Percentiles rank a stretch among this genome's conserved stretches.
phyloP scores from a whole-genome alignment of 2,797 vertebrate genomes.

The Parauchenoglanis punctatus region DNA sequence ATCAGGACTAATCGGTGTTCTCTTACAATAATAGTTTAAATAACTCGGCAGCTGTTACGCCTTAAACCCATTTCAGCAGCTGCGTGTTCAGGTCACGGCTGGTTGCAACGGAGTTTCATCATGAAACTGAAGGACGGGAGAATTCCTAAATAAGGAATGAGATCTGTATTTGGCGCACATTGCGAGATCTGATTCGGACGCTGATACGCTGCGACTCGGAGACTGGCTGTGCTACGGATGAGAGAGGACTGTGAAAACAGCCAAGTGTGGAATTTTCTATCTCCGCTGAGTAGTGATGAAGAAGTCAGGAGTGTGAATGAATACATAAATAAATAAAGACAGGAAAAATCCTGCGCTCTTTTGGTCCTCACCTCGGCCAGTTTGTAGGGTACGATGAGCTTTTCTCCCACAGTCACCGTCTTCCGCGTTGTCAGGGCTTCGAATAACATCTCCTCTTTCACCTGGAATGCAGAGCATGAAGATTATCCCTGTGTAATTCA shows the following conservation, averaged over 20 bases:
- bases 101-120: constrained; percentile 18
- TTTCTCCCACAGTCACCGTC: constrained; percentile 95
- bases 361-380: constrained; percentile 84
- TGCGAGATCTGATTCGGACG: neutral
- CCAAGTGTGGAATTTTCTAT: neutral
- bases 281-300: no score
- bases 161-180: neutral
- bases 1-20: constrained; percentile 11
- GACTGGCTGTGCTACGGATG: neutral
- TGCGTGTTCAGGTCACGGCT: neutral
- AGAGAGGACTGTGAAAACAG: neutral
- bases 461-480: constrained; percentile 69
- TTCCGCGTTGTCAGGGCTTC: constrained; percentile 95
- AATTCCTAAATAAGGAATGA: constrained; percentile 47
- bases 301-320: neutral
- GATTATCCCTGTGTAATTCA: neutral
- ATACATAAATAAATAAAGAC: neutral
- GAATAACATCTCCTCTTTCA: constrained; percentile 96
- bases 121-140: neutral
- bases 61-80: constrained; percentile 5
- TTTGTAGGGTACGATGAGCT: constrained; percentile 93
- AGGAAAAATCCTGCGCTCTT: neutral
- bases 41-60: constrained; percentile 30
- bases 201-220: neutral
- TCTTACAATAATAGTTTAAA: constrained; percentile 36